phyloP scores from a whole-genome alignment of 2,113 vertebrate genomes.

The Ahaetulla prasina region DNA sequence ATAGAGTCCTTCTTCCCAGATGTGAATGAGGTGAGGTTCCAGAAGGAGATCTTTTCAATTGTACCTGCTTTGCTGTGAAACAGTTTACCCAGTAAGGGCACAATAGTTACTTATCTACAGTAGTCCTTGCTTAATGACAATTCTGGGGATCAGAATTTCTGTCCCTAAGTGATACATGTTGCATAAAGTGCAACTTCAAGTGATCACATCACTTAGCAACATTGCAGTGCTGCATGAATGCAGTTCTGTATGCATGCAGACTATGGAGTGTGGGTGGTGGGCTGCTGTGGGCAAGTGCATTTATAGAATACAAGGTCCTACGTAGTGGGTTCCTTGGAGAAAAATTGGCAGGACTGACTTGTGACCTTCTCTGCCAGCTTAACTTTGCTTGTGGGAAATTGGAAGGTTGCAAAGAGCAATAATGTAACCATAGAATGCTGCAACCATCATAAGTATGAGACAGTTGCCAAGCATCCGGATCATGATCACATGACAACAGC shows the following conservation, averaged over 20 bases:
- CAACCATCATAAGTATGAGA: background rate
- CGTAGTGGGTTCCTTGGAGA: background rate
- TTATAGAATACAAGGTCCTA: background rate
- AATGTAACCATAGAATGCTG: no score
- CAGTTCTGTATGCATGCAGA: background rate
- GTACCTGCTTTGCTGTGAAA: background rate
- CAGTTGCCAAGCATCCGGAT: background rate
- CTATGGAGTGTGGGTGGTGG: background rate
- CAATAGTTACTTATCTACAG: background rate
- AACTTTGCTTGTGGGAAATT: background rate
- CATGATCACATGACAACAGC: background rate
- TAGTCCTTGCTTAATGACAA: background rate
- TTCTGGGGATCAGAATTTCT: background rate
- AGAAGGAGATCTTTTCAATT: background rate
- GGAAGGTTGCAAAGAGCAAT: background rate
- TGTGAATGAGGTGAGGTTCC: background rate
- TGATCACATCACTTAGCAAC: background rate
- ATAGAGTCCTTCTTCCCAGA: background rate
- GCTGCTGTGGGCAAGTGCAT: background rate
- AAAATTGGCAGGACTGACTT: background rate
- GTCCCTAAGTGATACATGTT: background rate
- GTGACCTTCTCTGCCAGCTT: background rate
- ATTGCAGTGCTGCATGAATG: background rate
- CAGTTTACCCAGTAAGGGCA: background rate
- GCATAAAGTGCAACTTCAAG: background rate